A percentile compares a stretch with the other conserved stretches of the same genome.
phyloP scores from a whole-genome alignment of 2,888 invertebrate species.

The Norana najaformis region DNA sequence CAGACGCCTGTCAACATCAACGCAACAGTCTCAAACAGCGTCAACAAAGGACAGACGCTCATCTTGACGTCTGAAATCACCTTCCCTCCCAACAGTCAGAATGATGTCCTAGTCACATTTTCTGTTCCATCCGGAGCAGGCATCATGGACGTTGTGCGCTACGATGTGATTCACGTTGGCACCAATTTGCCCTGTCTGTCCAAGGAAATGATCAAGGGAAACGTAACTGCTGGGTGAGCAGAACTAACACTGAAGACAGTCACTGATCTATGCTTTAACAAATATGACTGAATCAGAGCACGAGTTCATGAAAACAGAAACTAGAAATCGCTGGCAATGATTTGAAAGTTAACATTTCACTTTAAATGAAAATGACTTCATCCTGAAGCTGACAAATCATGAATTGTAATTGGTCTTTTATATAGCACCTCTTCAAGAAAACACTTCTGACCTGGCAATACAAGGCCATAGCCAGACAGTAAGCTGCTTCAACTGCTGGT shows the following conservation, averaged over 20 bases:
- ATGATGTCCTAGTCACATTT: conserved; percentile 14
- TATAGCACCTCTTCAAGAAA: too few relatives aligned
- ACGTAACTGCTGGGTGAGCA: conserved; percentile 29
- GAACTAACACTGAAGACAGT: not conserved
- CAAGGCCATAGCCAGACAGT: too few relatives aligned
- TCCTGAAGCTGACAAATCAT: too few relatives aligned
- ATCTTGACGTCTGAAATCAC: conserved; percentile 29
- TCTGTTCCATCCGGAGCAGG: conserved; percentile 1
- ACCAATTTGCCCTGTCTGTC: conserved; percentile 32
- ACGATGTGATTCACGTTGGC: conserved; percentile 29
- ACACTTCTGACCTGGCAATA: too few relatives aligned
- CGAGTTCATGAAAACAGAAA: not conserved
- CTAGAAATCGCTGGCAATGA: not conserved
- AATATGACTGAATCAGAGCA: not conserved
- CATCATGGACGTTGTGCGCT: conserved; percentile 27
- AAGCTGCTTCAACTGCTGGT: too few relatives aligned
- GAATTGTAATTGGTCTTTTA: not conserved
- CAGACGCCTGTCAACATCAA: conserved; percentile 44
- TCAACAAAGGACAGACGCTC: conserved; percentile 33
- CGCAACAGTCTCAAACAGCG: conserved; percentile 22
- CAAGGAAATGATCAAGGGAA: not conserved
- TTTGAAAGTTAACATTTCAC: not conserved
- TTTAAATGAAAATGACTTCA: not conserved
- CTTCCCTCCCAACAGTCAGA: conserved; percentile 10
- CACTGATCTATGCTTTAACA: not conserved